phyloP scores from a whole-genome alignment of 2,888 invertebrate species.

The Eupeodes luniger region DNA sequence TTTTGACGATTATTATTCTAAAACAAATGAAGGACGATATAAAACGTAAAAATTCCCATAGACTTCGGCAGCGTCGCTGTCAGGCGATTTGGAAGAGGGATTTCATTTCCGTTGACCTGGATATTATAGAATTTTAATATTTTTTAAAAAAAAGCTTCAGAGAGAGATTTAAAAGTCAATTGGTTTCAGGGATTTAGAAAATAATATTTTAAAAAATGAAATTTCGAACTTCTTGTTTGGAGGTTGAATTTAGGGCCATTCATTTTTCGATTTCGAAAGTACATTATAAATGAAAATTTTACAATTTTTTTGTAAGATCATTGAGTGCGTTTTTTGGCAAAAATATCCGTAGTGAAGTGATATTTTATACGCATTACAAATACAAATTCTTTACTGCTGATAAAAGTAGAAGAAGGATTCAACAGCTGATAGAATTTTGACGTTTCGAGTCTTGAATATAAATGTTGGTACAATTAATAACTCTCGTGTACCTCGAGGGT shows the following conservation, averaged over 20 bases:
- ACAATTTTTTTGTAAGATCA: too few species aligned
- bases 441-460: too few species aligned
- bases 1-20: slow-evolving; percentile 28
- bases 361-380: too few species aligned
- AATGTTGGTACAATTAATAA: too few species aligned
- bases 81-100: slow-evolving; percentile 11
- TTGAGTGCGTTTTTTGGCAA: too few species aligned
- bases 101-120: neutral
- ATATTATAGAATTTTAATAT: neutral
- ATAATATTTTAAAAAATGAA: neutral
- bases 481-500: too few species aligned
- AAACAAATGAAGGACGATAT: slow-evolving; percentile 43
- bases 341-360: too few species aligned
- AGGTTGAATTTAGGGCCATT: neutral
- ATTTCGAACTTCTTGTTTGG: slow-evolving; percentile 41
- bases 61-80: slow-evolving; percentile 1
- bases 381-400: too few species aligned
- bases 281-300: too few species aligned
- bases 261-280: too few species aligned
- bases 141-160: neutral
- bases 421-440: too few species aligned
- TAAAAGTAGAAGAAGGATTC: too few species aligned
- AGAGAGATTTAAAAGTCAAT: slow-evolving; percentile 46
- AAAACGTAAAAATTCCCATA: neutral
- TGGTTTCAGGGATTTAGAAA: slow-evolving; percentile 37